Percentiles rank a stretch among this genome's conserved stretches.
phyloP scores from a whole-genome alignment of 2,888 invertebrate genomes.

The Patella pellucida region DNA sequence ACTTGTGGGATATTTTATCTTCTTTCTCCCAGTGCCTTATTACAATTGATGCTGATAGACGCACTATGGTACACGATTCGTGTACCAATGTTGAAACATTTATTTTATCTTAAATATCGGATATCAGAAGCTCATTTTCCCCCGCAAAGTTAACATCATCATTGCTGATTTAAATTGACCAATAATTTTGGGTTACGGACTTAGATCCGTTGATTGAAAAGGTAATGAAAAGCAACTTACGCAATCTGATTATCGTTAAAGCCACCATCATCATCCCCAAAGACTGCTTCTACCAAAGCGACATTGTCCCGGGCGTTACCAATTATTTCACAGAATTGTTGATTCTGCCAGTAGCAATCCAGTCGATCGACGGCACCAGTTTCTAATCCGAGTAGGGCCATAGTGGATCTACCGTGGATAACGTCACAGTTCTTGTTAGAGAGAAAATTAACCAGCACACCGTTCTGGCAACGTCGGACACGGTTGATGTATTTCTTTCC shows the following conservation, averaged over 20 bases:
- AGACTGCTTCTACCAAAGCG: neutral
- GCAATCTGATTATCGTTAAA: neutral
- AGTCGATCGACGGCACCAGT: neutral
- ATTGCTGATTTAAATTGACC: too few species aligned
- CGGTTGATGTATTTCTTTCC: neutral
- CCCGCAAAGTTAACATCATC: too few species aligned
- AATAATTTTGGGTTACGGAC: too few species aligned
- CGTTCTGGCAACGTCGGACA: neutral
- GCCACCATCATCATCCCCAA: neutral
- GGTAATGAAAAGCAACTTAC: neutral
- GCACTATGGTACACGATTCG: too few species aligned
- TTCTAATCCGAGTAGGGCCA: neutral
- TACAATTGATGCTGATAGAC: too few species aligned
- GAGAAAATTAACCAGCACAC: neutral
- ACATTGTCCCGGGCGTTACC: neutral
- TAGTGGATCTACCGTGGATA: neutral
- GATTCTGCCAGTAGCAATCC: slow-evolving; percentile 1
- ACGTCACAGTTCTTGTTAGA: neutral
- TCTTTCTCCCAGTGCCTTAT: too few species aligned
- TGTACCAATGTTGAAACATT: too few species aligned
- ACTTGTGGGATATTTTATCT: too few species aligned
- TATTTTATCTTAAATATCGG: too few species aligned
- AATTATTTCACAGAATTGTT: neutral
- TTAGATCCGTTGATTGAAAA: neutral
- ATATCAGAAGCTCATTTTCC: too few species aligned